A percentile compares a stretch with the other conserved stretches of the same genome.
Evolutionary conservation across 2,113 vertebrate species (phyloP).

Genomic region (Lepus europaeus): DNA sequence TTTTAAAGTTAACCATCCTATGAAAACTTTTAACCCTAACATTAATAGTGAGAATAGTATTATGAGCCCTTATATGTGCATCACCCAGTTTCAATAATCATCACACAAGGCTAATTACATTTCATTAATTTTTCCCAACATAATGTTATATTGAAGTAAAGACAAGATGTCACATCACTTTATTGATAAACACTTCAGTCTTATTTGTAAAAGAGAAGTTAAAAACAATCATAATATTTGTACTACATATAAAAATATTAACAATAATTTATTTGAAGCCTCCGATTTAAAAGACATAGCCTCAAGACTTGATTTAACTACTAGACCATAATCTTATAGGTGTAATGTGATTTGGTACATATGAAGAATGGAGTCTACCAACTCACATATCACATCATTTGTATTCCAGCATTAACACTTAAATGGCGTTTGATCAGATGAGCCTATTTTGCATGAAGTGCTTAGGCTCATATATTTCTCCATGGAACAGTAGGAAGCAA

Average conservation of each 20-base stretch:
- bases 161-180: slow-evolving; percentile 30
- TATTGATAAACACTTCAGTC: slow-evolving; percentile 21
- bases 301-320: slow-evolving; percentile 21
- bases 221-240: background rate
- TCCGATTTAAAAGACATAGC: background rate
- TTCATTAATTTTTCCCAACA: background rate
- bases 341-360: background rate
- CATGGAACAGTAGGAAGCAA: background rate
- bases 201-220: slow-evolving; percentile 45
- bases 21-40: background rate
- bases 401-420: slow-evolving; percentile 29
- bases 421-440: slow-evolving; percentile 34
- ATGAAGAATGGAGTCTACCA: slow-evolving; percentile 27
- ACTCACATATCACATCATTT: slow-evolving; percentile 21
- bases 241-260: slow-evolving; percentile 40
- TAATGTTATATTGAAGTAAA: slow-evolving; percentile 56
- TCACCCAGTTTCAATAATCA: background rate
- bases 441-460: background rate
- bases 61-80: background rate
- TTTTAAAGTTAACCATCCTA: background rate
- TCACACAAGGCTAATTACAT: background rate
- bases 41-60: background rate
- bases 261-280: slow-evolving; percentile 12
- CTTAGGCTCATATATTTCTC: background rate
- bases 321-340: background rate